A percentile compares a stretch with the other conserved stretches of the same genome.
Evolutionary conservation across 2,797 vertebrate species (phyloP).

Genomic region (Intellagama lesueurii): DNA sequence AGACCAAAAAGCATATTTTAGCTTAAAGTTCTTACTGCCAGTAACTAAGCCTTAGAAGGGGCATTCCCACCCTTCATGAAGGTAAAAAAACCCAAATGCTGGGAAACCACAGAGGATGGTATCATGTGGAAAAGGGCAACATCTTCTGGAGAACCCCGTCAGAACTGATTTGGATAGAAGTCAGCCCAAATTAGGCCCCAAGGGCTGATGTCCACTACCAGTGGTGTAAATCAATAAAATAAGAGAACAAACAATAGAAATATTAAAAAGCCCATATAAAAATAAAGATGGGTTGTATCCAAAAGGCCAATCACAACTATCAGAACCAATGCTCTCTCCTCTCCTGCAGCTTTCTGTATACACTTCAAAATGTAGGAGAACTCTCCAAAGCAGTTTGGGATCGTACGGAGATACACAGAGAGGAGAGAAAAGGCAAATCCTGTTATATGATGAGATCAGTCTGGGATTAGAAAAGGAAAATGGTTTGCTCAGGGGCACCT

Average conservation of each 20-base stretch:
- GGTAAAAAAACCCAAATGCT: too few species aligned
- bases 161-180: too few species aligned
- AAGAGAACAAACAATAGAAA: not conserved
- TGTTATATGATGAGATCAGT: too few species aligned
- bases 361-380: not conserved
- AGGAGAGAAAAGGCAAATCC: not conserved
- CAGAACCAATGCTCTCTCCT: not conserved
- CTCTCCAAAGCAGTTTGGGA: not conserved
- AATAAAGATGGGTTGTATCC: not conserved
- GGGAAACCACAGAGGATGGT: too few species aligned
- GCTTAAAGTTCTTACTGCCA: too few species aligned
- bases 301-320: not conserved
- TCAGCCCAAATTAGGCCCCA: too few species aligned
- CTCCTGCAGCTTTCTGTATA: not conserved
- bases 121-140: too few species aligned
- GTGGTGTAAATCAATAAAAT: not conserved
- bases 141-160: too few species aligned
- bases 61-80: too few species aligned
- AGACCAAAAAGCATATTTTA: too few species aligned
- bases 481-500: not conserved
- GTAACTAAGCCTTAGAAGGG: too few species aligned
- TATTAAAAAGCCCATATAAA: not conserved
- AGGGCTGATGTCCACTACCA: too few species aligned
- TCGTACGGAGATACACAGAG: not conserved
- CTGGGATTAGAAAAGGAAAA: not conserved